These are phyloP conservation scores for Indicator maculatus DNA, from an alignment of 2,113 vertebrate genomes.

Conservation along the genomic window DNA sequence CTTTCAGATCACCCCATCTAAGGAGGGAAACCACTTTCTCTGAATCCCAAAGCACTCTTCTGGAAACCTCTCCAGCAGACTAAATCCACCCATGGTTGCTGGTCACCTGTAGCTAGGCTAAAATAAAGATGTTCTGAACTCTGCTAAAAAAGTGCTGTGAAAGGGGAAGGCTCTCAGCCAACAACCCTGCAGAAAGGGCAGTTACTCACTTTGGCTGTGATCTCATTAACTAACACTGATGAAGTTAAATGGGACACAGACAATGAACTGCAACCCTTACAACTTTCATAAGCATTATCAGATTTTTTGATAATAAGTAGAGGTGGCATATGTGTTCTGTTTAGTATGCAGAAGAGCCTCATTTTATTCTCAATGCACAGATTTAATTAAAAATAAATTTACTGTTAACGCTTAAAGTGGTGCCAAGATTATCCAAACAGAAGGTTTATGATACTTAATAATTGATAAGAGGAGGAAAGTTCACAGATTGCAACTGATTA, in stretches of 20 bases:
- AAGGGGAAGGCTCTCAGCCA: neutral
- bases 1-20: neutral
- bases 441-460: constrained; percentile 83
- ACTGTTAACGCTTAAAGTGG: constrained; percentile 78
- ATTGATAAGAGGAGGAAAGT: constrained; percentile 76
- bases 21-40: neutral
- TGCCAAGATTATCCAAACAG: constrained; percentile 77
- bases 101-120: neutral
- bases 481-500: constrained; percentile 71
- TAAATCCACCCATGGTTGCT: neutral
- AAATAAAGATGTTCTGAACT: neutral
- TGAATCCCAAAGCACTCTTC: neutral
- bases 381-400: constrained; percentile 87
- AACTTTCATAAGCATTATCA: constrained; percentile 64
- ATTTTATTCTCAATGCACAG: constrained; percentile 76
- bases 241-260: constrained; percentile 62
- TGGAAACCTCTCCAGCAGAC: neutral
- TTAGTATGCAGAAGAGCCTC: constrained; percentile 65
- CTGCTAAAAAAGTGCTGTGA: neutral
- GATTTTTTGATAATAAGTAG: constrained; percentile 67
- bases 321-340: constrained; percentile 65
- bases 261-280: constrained; percentile 55
- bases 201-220: constrained; percentile 13
- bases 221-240: constrained; percentile 6
- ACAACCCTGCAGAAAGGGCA: neutral